Conservation (phyloP, 2,113 vertebrate genomes). For the Limnothrissa miodon region DNA sequence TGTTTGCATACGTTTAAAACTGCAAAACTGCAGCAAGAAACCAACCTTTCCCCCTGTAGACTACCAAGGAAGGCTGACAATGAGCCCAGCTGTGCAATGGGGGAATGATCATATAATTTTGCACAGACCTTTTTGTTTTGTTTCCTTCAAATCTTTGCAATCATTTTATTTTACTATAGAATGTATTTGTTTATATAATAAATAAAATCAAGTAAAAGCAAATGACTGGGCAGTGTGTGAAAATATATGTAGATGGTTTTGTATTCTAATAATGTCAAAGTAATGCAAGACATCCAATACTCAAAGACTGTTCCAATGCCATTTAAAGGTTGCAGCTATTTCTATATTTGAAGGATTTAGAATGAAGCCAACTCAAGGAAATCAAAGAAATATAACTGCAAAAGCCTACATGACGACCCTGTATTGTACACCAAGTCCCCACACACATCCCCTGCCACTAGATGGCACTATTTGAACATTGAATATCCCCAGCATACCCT, state of each 20-base stretch:
- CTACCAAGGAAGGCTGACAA: not conserved
- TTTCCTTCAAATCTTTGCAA: conserved; percentile 42
- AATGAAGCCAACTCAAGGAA: not conserved
- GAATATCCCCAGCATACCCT: not conserved
- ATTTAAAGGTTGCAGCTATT: too few species aligned
- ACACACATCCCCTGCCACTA: not conserved
- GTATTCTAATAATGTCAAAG: not conserved
- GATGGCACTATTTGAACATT: not conserved
- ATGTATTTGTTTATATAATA: conserved; percentile 56
- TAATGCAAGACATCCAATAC: not conserved
- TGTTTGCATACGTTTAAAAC: not conserved
- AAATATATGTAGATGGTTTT: not conserved
- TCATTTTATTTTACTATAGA: conserved; percentile 49
- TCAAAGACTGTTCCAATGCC: too few species aligned
- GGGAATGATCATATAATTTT: conserved; percentile 34
- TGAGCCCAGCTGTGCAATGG: not conserved
- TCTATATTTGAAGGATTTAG: too few species aligned
- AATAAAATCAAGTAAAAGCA: conserved; percentile 28
- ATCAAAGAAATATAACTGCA: not conserved
- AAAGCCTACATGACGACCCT: too few species aligned
- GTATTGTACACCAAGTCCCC: too few species aligned
- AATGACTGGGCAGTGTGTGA: not conserved
- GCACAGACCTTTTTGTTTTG: conserved; percentile 49
- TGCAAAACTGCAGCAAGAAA: not conserved
- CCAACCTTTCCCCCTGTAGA: not conserved